Percentiles rank a stretch among this genome's conserved stretches.
Evolutionary conservation across 92 coral and sea anemone genomes (phyloP).

Genomic region (Heteractis magnifica): DNA sequence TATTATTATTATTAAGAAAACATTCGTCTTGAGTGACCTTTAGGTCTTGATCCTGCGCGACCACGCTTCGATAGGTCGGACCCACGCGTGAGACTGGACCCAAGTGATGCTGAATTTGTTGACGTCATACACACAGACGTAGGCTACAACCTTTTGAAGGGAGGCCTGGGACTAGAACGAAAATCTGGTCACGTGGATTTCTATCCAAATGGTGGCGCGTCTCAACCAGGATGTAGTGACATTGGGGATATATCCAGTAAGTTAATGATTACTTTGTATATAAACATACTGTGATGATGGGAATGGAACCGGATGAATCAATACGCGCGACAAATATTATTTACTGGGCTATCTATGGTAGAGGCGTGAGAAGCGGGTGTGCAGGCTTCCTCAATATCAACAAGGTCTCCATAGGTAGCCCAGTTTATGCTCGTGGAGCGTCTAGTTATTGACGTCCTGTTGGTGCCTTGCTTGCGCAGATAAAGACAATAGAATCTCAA

Average conservation of each 20-base stretch:
- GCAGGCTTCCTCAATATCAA: too few relatives aligned
- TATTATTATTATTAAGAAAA: background rate
- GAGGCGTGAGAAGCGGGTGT: too few relatives aligned
- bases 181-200: conserved; percentile 93
- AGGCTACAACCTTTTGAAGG: conserved; percentile 38
- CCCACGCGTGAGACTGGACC: conserved; percentile 81
- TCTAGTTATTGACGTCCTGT: too few relatives aligned
- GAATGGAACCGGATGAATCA: too few relatives aligned
- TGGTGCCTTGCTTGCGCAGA: too few relatives aligned
- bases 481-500: too few relatives aligned
- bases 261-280: background rate
- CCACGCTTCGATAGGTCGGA: conserved; percentile 75
- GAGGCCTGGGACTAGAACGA: conserved; percentile 74
- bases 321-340: too few relatives aligned
- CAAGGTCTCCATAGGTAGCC: too few relatives aligned
- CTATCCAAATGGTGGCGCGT: conserved; percentile 91
- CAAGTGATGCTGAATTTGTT: conserved; percentile 85
- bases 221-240: conserved; percentile 87
- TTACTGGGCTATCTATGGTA: too few relatives aligned
- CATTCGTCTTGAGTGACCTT: background rate
- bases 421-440: too few relatives aligned
- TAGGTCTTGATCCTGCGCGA: conserved; percentile 94
- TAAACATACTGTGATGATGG: too few relatives aligned
- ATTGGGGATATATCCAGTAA: conserved; percentile 42
- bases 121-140: conserved; percentile 94